Evolutionary conservation across 2,797 vertebrate species (phyloP).

Genomic region (Macropus fuliginosus): DNA sequence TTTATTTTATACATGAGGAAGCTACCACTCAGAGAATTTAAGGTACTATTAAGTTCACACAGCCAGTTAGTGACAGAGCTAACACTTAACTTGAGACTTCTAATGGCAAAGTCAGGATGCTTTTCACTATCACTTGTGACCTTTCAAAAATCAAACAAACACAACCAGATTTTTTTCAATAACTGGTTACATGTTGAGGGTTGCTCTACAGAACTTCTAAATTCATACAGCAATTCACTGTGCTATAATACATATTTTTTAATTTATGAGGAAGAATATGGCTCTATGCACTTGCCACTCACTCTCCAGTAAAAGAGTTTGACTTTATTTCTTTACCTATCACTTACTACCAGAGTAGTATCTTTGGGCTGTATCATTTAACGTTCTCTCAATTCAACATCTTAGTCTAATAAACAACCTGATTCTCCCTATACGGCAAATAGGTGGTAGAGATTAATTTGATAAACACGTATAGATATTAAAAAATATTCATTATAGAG

Average conservation of each 20-base stretch:
- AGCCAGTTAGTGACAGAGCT: not conserved
- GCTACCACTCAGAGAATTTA: not conserved
- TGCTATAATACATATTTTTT: not conserved
- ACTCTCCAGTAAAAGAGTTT: not conserved
- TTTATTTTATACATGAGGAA: not conserved
- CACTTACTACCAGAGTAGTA: not conserved
- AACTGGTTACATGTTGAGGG: not conserved
- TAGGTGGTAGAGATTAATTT: constrained; percentile 38
- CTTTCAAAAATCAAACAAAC: not conserved
- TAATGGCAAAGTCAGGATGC: not conserved
- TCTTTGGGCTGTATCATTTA: not conserved
- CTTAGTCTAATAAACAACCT: not conserved
- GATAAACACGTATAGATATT: not conserved
- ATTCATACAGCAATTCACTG: not conserved
- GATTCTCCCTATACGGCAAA: not conserved
- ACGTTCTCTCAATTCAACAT: not conserved
- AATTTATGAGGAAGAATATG: not conserved
- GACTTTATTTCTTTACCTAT: not conserved
- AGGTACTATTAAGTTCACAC: not conserved
- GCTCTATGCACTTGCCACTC: not conserved
- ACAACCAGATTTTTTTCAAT: not conserved
- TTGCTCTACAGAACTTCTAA: not conserved
- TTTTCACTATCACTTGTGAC: not conserved
- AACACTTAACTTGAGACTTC: not conserved
- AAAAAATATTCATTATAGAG: constrained; percentile 32